Percentiles rank a stretch among this genome's conserved stretches.
Evolutionary conservation across 2,113 vertebrate species (phyloP).

Genomic region (Ploceus nigricollis): DNA sequence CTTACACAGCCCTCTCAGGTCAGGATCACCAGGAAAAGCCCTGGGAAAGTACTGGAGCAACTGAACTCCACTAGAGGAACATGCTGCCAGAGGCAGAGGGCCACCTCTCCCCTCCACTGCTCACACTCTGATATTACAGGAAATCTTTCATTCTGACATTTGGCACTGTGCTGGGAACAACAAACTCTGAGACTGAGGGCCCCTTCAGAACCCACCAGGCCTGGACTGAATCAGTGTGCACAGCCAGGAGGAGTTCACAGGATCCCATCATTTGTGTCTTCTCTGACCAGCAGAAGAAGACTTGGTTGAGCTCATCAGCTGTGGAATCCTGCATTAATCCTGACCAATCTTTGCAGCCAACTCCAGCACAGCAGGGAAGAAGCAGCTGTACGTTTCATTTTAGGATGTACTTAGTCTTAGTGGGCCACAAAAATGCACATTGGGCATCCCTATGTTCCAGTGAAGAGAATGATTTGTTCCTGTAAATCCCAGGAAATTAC

Average conservation of each 20-base stretch:
- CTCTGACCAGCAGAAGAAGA: background rate
- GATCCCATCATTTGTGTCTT: background rate
- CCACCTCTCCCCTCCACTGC: background rate
- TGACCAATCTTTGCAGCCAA: background rate
- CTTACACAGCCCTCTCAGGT: background rate
- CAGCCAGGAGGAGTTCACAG: background rate
- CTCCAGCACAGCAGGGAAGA: background rate
- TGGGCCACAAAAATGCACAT: background rate
- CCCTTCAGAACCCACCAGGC: background rate
- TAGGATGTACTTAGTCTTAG: background rate
- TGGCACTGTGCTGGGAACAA: background rate
- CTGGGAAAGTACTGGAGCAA: background rate
- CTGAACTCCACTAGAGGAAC: background rate
- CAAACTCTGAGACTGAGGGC: background rate
- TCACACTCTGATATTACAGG: background rate
- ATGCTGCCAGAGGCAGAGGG: background rate
- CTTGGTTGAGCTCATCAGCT: background rate
- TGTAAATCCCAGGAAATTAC: background rate
- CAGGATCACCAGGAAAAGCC: background rate
- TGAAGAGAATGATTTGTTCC: background rate
- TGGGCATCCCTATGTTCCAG: background rate
- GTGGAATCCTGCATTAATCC: background rate
- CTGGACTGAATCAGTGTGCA: background rate
- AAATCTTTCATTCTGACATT: background rate
- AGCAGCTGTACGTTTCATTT: background rate